Evolutionary conservation across 2,888 invertebrate species (phyloP), one percentile per base, ranked within the genome.

Genomic region (Steinernema scapterisci): DNA sequence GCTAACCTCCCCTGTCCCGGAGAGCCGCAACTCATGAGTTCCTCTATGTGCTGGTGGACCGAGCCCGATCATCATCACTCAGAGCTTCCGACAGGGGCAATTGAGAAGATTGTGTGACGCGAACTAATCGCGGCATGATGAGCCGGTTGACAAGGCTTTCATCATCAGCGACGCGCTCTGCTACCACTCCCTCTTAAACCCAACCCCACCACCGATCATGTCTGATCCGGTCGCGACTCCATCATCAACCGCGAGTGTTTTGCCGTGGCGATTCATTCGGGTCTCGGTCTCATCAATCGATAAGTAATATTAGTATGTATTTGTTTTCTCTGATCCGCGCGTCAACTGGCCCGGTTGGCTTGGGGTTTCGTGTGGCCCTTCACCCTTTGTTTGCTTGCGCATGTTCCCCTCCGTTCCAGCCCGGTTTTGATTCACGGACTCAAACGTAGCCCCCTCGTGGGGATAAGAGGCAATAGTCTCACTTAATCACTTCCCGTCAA

Each of bases 401-500:
- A 44, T 44, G 16, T 16, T 48, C 48, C 2, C 3, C 16, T 31
- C 63, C 16, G 16, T 25, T n/a, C 27, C 31, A 6, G 16, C 9
- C 63, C 63, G 19, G 31, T 27, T 63, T 63, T 63, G 63, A 63
- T 16, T 31, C 63, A 19, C 48, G 63, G 21, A 31, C 54, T 63
- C 38, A 63, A 63, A 31, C 63, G 9, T n/a, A 21, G 38, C 38
- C 38, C n/a, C 38, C 38, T 31, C 63, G 63, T 21, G 16, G 21
- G 52, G 23, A 9, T 9, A 38, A 38, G 9, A 38, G 38, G 63
- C 63, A 63, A 63, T 63, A 63, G 27, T 63, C 48, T 48, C 38
- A n/a, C 52, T 63, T 63, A 63, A 38, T 27, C 27, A 31, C 63
- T 63, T 63, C 63, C 63, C 63, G 31, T 63, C 63, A 63, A 63